Evolutionary conservation across 2,797 vertebrate genomes (phyloP).

Genomic region (Pogoniulus pusillus): DNA sequence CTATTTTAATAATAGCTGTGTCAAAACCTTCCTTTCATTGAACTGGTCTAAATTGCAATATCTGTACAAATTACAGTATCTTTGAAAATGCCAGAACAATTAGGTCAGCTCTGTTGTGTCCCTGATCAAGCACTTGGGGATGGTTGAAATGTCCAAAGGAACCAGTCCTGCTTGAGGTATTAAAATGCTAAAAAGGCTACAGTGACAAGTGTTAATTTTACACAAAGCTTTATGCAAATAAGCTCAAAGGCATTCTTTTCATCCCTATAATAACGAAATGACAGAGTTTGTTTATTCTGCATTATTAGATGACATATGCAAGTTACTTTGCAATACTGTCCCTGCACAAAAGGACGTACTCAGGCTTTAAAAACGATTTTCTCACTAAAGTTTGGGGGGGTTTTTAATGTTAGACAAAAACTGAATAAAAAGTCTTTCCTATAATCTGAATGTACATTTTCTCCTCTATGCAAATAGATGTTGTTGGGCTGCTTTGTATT

Average conservation of each 20-base stretch:
- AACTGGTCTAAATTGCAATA: constrained; percentile 93
- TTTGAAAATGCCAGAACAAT: constrained; percentile 89
- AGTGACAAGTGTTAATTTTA: constrained; percentile 86
- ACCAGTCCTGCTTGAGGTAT: constrained; percentile 85
- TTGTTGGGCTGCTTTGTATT: constrained; percentile 74
- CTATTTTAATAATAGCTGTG: constrained; percentile 96
- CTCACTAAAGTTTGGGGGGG: constrained; percentile 60
- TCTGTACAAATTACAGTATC: constrained; percentile 93
- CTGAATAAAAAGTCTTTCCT: constrained; percentile 63
- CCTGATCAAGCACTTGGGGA: constrained; percentile 85
- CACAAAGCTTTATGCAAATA: constrained; percentile 89
- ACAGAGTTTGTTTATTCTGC: constrained; percentile 88
- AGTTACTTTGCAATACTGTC: constrained; percentile 77
- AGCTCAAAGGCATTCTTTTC: constrained; percentile 87
- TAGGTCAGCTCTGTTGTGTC: constrained; percentile 86
- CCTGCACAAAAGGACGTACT: constrained; percentile 75
- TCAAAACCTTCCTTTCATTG: constrained; percentile 91
- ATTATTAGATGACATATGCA: constrained; percentile 86
- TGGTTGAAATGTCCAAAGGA: constrained; percentile 87
- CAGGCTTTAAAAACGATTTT: constrained; percentile 67
- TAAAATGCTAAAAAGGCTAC: constrained; percentile 85
- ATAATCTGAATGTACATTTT: constrained; percentile 68
- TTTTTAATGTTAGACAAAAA: constrained; percentile 64
- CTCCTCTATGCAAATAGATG: constrained; percentile 71
- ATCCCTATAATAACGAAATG: constrained; percentile 86